These are phyloP conservation scores for Neoseiulus cucumeris DNA, from an alignment of 1,140 invertebrate genomes.

Conservation along the genomic window DNA sequence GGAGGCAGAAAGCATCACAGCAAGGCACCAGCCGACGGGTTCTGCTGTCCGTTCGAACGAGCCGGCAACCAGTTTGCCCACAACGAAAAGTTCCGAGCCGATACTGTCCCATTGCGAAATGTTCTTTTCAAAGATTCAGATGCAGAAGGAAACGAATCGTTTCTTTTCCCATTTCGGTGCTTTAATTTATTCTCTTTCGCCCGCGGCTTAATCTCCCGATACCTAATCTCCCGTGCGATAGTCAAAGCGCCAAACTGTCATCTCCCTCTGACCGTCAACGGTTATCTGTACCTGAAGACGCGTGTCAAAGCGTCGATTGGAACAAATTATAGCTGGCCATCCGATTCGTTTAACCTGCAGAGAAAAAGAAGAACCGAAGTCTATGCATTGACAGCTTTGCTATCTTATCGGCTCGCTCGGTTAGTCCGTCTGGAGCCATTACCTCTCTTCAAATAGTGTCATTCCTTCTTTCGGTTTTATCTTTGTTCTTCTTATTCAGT, in stretches of 20 bases:
- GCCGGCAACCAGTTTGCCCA: too few species aligned
- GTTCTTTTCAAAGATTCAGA: not conserved
- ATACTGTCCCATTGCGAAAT: too few species aligned
- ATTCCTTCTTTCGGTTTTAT: not conserved
- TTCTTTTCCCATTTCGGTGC: not conserved
- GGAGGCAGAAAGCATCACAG: not conserved
- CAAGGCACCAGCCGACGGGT: not conserved
- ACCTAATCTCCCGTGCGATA: not conserved
- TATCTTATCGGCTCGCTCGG: not conserved
- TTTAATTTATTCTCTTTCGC: not conserved
- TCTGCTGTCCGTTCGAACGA: too few species aligned
- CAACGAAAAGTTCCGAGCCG: too few species aligned
- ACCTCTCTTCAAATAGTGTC: conserved; percentile 7
- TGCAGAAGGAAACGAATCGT: not conserved
- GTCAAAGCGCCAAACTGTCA: not conserved
- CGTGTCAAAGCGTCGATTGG: not conserved
- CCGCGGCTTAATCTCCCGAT: not conserved
- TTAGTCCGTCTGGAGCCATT: not conserved
- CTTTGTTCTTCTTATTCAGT: not conserved
- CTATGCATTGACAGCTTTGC: not conserved
- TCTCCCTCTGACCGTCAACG: not conserved
- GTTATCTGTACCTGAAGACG: not conserved
- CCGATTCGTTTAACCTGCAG: not conserved
- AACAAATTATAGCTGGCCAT: conserved; percentile 2
- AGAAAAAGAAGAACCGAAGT: not conserved